Evolutionary conservation across 1,140 invertebrate genomes (phyloP).

Genomic region (Bombus sibiricus): DNA sequence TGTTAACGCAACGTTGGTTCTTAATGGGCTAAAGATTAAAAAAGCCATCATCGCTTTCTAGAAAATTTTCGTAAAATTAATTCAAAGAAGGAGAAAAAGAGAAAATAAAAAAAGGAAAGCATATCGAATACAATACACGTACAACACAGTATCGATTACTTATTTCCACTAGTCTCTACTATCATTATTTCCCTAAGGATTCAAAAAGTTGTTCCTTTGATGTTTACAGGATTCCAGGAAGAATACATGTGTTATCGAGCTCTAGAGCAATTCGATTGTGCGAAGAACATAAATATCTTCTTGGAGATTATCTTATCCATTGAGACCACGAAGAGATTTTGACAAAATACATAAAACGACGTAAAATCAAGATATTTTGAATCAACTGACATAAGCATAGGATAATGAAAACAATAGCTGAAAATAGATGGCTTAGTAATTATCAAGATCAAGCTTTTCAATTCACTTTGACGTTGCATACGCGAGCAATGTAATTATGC

Average conservation of each 20-base stretch:
- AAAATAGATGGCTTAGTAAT: neutral
- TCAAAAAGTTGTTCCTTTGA: neutral
- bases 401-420: neutral
- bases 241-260: neutral
- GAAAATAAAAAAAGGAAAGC: neutral
- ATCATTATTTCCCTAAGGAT: slow-evolving; percentile 10
- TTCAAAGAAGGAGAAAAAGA: neutral
- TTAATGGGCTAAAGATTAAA: neutral
- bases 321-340: neutral
- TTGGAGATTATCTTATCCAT: too few species aligned
- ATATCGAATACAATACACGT: neutral
- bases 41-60: neutral
- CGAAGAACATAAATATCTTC: neutral
- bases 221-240: neutral
- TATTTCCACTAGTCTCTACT: neutral
- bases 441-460: neutral
- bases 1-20: neutral
- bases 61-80: neutral
- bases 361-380: neutral
- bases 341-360: neutral
- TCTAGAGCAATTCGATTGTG: neutral
- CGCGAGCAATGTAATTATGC: neutral
- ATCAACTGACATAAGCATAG: neutral
- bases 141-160: neutral
- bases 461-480: neutral